phyloP scores from a whole-genome alignment of 1,140 invertebrate species.

The Drosophila yakuba region DNA sequence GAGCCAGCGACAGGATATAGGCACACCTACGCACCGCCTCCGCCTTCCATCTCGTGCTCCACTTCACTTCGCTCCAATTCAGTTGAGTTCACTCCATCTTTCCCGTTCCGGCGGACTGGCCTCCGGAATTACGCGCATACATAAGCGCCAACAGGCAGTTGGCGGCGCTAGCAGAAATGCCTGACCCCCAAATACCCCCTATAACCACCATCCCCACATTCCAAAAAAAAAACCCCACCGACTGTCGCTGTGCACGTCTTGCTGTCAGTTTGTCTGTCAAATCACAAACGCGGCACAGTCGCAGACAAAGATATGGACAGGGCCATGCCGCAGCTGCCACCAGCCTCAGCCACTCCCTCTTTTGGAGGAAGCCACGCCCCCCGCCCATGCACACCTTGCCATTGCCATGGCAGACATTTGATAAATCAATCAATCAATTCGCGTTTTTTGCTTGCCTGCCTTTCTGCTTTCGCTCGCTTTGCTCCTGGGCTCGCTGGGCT shows the following conservation, averaged over 20 bases:
- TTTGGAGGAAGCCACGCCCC: not conserved
- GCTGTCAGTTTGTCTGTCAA: conserved; percentile 81
- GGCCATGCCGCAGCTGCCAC: conserved; percentile 34
- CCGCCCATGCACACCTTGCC: conserved; percentile 26
- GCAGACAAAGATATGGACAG: conserved; percentile 53
- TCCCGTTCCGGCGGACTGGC: conserved; percentile 31
- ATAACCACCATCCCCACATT: not conserved
- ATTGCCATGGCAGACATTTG: conserved; percentile 62
- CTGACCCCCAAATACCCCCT: conserved; percentile 11
- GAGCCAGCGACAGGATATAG: conserved; percentile 21
- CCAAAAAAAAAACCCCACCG: not conserved
- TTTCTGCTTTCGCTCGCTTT: not conserved
- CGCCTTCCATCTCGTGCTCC: not conserved
- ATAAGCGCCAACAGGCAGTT: conserved; percentile 77
- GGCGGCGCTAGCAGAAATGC: conserved; percentile 7
- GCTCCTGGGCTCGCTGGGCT: conserved; percentile 18
- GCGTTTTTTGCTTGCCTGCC: conserved; percentile 25
- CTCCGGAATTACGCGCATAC: conserved; percentile 70
- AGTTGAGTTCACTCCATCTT: conserved; percentile 52
- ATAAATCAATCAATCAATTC: conserved; percentile 83
- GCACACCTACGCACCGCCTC: conserved; percentile 45
- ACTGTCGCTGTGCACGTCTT: conserved; percentile 59
- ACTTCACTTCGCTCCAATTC: conserved; percentile 36
- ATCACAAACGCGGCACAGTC: conserved; percentile 74
- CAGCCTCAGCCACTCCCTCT: not conserved